phyloP scores from a whole-genome alignment of 1,140 invertebrate species.

The Rhysida immarginata region DNA sequence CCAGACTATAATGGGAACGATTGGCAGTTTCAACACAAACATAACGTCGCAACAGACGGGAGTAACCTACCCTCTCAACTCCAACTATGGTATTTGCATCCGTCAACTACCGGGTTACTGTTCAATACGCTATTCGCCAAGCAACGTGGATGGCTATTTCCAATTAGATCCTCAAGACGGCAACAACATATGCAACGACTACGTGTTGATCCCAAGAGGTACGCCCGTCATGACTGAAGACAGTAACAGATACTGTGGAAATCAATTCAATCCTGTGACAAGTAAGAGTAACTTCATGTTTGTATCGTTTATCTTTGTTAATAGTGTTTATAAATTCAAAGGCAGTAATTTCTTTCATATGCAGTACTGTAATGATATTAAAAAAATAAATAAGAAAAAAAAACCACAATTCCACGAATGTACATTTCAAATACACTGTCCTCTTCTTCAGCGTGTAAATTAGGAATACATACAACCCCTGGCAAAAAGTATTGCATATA shows the following conservation, averaged over 20 bases:
- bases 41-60: neutral
- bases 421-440: too few species aligned
- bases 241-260: neutral
- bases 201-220: neutral
- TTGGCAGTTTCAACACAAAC: constrained; percentile 19
- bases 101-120: neutral
- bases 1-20: constrained; percentile 12
- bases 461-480: too few species aligned
- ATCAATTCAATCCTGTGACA: neutral
- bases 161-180: neutral
- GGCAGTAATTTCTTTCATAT: neutral
- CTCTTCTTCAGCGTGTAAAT: too few species aligned
- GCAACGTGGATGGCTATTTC: neutral
- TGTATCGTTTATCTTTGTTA: neutral
- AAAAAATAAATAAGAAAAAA: too few species aligned
- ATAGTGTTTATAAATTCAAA: neutral
- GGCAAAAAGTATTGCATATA: too few species aligned
- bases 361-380: too few species aligned
- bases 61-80: neutral
- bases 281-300: too few species aligned
- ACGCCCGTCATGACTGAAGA: neutral
- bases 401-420: too few species aligned
- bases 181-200: neutral
- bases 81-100: neutral
- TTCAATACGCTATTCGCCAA: neutral